Percentiles rank a stretch among this genome's conserved stretches.
Conservation (phyloP, 2,797 vertebrate genomes). For the Limnodromus scolopaceus region DNA sequence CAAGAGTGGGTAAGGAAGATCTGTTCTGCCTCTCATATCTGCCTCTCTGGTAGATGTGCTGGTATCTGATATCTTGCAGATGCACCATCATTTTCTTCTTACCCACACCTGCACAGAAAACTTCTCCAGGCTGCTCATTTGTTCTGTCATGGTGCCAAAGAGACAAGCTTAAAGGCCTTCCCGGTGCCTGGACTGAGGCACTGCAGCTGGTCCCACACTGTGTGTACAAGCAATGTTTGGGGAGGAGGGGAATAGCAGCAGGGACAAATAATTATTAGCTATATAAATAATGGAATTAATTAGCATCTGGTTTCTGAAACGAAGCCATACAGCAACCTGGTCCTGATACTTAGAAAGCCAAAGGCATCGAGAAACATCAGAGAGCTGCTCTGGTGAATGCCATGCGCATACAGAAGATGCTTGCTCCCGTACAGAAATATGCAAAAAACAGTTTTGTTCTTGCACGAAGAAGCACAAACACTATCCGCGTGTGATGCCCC, state of each 20-base stretch:
- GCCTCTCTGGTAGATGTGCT: neutral
- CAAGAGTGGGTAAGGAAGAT: neutral
- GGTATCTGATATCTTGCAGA: too few species aligned
- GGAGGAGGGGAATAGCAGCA: neutral
- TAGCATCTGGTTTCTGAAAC: neutral
- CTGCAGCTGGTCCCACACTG: neutral
- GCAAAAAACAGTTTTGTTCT: neutral
- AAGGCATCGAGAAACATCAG: neutral
- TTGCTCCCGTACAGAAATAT: neutral
- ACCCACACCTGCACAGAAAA: neutral
- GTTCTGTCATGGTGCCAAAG: neutral
- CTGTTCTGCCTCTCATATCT: neutral
- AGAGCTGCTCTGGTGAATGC: neutral
- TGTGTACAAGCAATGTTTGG: neutral
- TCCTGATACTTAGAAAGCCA: neutral
- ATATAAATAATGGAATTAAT: slow-evolving; percentile 40
- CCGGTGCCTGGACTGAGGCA: neutral
- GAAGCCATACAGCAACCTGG: neutral
- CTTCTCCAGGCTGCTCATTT: neutral
- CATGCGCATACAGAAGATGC: neutral
- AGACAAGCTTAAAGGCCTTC: neutral
- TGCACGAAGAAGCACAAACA: neutral
- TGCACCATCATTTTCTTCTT: neutral
- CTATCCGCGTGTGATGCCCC: neutral
- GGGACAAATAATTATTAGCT: slow-evolving; percentile 29